These are phyloP conservation scores for Eulithis prunata DNA, from an alignment of 2,888 invertebrate genomes.

Conservation along the genomic window DNA sequence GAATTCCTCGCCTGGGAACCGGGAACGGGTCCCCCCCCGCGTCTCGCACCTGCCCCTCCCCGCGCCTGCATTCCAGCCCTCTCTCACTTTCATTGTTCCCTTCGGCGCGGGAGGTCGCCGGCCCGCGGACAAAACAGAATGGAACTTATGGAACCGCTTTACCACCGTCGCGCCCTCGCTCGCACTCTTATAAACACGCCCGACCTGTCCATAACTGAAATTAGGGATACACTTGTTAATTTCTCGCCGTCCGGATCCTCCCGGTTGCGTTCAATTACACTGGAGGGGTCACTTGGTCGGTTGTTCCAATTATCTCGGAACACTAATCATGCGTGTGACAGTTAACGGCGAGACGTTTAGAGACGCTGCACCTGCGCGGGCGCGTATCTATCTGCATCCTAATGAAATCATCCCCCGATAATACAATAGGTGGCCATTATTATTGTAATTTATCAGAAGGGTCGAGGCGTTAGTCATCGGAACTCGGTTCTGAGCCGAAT, in stretches of 20 bases:
- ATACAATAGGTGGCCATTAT: conserved; percentile 73
- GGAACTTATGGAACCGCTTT: conserved; percentile 76
- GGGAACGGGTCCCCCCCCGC: conserved; percentile 65
- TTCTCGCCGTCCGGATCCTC: conserved; percentile 34
- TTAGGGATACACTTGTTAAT: conserved; percentile 69
- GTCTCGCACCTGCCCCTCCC: conserved; percentile 55
- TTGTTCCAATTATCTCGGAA: conserved; percentile 34
- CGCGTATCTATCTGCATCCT: conserved; percentile 49
- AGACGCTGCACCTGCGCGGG: conserved; percentile 59
- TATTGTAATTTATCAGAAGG: conserved; percentile 75
- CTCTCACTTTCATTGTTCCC: conserved; percentile 84
- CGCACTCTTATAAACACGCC: conserved; percentile 69
- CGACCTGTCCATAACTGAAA: conserved; percentile 71
- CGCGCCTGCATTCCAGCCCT: conserved; percentile 78
- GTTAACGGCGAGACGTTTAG: conserved; percentile 56
- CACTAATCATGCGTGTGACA: conserved; percentile 59
- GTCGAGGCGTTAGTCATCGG: conserved; percentile 63
- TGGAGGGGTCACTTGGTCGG: conserved; percentile 24
- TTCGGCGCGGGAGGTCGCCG: conserved; percentile 81
- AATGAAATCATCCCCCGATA: conserved; percentile 79
- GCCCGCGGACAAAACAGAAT: conserved; percentile 68
- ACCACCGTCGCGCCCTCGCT: conserved; percentile 59
- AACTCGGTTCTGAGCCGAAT: conserved; percentile 60
- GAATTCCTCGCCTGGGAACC: conserved; percentile 84
- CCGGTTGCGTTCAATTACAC: conserved; percentile 30